Base-by-base conservation (phyloP, 2,113 vertebrate genomes). In the Etia nguti region DNA sequence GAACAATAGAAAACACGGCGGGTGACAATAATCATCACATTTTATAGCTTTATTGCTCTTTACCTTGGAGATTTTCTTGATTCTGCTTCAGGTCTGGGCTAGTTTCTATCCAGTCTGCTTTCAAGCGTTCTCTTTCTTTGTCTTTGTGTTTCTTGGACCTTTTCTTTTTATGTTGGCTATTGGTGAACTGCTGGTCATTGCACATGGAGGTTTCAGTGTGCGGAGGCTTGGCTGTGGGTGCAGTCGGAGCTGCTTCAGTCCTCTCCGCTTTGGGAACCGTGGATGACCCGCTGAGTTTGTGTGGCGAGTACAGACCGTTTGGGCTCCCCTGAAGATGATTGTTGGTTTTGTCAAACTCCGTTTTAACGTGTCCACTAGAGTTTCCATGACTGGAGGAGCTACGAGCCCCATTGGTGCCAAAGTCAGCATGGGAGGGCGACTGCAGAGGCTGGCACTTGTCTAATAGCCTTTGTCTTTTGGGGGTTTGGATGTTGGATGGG, bases 91-190 rank as follows among this genome's bases (percentile, higher is more conserved):
- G 84, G 80, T 93, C 84, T 1, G 93, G 94, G 43, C 95, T 95
- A 2, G 93, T 90, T 82, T 97, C 96, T 31, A 95, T 94, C 95
- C 97, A 95, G 68, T 95, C 95, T 29, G 94, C 82, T 94, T 96
- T 97, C 91, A 96, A 92, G 48, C 91, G 95, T 77, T 96, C 95
- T 3, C 93, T 46, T 26, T 96, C 96, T 75, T 94, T 96, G 62
- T 96, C 96, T 94, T 97, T 97, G 91, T 97, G 96, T 93, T 96
- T 97, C 90, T 96, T 96, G 85, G 96, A 95, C 89, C 90, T 96
- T 86, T 96, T 96, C 94, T 95, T 97, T 86, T 94, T 96, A 84
- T 96, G 95, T 57, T 95, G 95, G 84, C 91, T 86, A 6, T 92
- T 96, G 60, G 84, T 57, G 24, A 95, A 70, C 79, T 91, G 94